Conservation (phyloP, 2,888 invertebrate genomes). For the Xylophagus ater region DNA sequence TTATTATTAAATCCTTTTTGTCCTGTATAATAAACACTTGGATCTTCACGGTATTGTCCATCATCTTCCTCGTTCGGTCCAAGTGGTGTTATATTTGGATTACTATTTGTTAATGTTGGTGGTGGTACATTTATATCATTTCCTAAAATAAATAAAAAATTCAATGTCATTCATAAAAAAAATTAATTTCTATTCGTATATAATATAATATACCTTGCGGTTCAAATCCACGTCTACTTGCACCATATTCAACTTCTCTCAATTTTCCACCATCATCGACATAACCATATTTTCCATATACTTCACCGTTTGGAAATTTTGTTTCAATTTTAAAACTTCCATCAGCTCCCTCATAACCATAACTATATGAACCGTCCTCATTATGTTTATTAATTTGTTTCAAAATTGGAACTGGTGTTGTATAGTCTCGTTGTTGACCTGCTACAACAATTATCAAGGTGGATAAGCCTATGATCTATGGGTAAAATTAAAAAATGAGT, state of each 20-base stretch:
- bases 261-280: conserved; percentile 63
- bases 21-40: conserved; percentile 63
- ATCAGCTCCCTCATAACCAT: conserved; percentile 78
- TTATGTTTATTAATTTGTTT: conserved; percentile 78
- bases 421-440: conserved; percentile 43
- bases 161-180: neutral
- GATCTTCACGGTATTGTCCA: conserved; percentile 78
- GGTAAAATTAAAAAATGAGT: too few relatives aligned
- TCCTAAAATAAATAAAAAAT: conserved; percentile 35
- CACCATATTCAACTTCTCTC: conserved; percentile 77
- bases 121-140: conserved; percentile 69
- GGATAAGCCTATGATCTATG: too few relatives aligned
- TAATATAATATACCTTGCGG: conserved; percentile 69
- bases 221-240: conserved; percentile 69
- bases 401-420: conserved; percentile 68
- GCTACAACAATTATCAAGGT: conserved; percentile 26
- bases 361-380: conserved; percentile 80
- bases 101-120: conserved; percentile 50
- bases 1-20: conserved; percentile 45
- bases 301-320: conserved; percentile 71
- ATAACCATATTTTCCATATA: conserved; percentile 84
- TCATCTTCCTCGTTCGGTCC: conserved; percentile 60
- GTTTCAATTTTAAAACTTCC: conserved; percentile 82
- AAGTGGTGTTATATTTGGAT: conserved; percentile 42
- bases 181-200: conserved; percentile 13